These are phyloP conservation scores for Spea multiplicata DNA, from an alignment of 2,113 vertebrate species.

Conservation along the genomic window DNA sequence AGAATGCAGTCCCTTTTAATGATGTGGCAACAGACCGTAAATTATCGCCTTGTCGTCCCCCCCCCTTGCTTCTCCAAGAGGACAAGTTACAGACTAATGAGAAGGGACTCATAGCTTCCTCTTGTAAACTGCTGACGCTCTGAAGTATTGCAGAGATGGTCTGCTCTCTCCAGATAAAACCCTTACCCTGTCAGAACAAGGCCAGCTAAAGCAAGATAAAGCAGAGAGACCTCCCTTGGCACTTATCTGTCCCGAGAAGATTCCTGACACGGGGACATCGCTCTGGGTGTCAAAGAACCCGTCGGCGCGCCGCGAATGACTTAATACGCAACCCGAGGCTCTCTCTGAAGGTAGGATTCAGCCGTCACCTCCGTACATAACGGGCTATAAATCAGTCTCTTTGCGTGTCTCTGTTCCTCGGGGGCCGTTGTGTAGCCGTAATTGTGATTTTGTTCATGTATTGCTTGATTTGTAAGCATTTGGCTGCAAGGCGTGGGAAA, in stretches of 20 bases:
- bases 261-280: background rate
- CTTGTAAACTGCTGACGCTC: slow-evolving; percentile 27
- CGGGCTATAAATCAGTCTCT: too few relatives aligned
- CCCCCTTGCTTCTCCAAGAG: background rate
- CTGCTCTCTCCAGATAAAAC: slow-evolving; percentile 35
- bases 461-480: background rate
- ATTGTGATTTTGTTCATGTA: background rate
- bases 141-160: slow-evolving; percentile 9
- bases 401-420: too few relatives aligned
- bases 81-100: slow-evolving; percentile 4
- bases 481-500: background rate
- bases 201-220: slow-evolving; percentile 26
- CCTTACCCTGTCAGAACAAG: slow-evolving; percentile 12
- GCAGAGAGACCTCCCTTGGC: background rate
- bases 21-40: background rate
- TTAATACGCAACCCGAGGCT: background rate
- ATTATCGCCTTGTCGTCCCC: background rate
- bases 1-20: background rate
- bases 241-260: slow-evolving; percentile 7
- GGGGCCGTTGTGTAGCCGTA: too few relatives aligned
- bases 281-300: background rate
- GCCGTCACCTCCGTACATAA: too few relatives aligned
- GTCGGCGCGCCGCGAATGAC: background rate
- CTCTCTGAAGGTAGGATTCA: slow-evolving; percentile 18
- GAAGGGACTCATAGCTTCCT: background rate